Evolutionary conservation across 2,888 invertebrate genomes (phyloP).

Genomic region (Ligdia adustata): DNA sequence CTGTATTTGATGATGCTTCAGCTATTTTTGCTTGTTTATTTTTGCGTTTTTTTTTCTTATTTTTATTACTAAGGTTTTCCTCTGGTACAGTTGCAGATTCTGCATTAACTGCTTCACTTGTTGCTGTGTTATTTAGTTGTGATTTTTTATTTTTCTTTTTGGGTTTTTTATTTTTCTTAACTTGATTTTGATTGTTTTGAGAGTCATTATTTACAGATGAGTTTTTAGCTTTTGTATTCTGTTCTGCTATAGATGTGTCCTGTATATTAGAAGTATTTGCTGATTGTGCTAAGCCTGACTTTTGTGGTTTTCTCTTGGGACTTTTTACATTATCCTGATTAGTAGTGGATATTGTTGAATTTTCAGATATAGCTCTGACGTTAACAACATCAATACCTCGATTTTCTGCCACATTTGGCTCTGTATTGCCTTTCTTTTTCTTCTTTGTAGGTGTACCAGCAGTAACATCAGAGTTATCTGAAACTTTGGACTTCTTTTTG

Average conservation of each 20-base stretch:
- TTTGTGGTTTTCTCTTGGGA: slow-evolving; percentile 33
- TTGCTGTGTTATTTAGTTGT: slow-evolving; percentile 37
- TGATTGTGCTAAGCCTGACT: neutral
- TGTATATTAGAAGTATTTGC: neutral
- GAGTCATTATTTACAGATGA: slow-evolving; percentile 19
- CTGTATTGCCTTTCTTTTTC: slow-evolving; percentile 44
- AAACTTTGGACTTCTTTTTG: slow-evolving; percentile 30
- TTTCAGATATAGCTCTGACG: neutral
- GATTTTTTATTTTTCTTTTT: slow-evolving; percentile 29
- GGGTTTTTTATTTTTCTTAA: slow-evolving; percentile 36
- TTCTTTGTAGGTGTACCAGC: slow-evolving; percentile 57
- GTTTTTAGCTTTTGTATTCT: too few species aligned
- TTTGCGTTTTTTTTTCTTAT: slow-evolving; percentile 18
- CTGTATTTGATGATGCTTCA: neutral
- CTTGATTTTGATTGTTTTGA: slow-evolving; percentile 28
- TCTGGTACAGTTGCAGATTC: neutral
- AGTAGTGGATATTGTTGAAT: neutral
- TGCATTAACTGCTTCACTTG: slow-evolving; percentile 1
- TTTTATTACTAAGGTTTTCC: slow-evolving; percentile 1
- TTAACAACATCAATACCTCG: slow-evolving; percentile 14
- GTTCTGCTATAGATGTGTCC: neutral
- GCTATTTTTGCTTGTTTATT: slow-evolving; percentile 6
- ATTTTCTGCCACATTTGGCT: slow-evolving; percentile 22
- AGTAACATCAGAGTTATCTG: slow-evolving; percentile 33
- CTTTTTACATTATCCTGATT: slow-evolving; percentile 26